A percentile compares a stretch with the other conserved stretches of the same genome.
phyloP scores from a whole-genome alignment of 2,888 invertebrate species.

The Caenorhabditis macrosperma region DNA sequence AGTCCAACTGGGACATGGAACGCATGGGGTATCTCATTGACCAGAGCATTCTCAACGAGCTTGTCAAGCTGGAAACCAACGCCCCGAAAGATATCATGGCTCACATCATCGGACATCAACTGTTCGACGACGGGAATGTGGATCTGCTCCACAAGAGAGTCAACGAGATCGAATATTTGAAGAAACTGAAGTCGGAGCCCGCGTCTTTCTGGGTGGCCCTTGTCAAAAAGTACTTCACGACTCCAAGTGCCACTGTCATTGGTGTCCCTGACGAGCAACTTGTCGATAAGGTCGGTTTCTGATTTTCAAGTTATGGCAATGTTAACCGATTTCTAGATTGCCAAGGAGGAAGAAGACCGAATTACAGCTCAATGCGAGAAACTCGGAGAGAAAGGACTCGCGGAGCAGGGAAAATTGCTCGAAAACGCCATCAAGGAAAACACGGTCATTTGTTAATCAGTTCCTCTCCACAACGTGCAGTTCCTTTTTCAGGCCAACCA shows the following conservation, averaged over 20 bases:
- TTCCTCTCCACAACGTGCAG: too few relatives aligned
- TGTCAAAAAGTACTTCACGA: conserved; percentile 80
- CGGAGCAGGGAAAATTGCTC: conserved; percentile 84
- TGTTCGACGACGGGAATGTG: conserved; percentile 85
- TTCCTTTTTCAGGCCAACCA: too few relatives aligned
- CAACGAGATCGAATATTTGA: conserved; percentile 63
- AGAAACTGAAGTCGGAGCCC: conserved; percentile 84
- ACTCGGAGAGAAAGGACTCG: conserved; percentile 86
- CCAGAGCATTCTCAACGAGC: conserved; percentile 76
- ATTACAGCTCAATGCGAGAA: conserved; percentile 85
- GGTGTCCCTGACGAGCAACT: conserved; percentile 85
- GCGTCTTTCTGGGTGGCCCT: conserved; percentile 87
- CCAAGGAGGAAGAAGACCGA: conserved; percentile 86
- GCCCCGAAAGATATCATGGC: conserved; percentile 88
- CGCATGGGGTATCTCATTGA: conserved; percentile 86
- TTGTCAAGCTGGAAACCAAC: conserved; percentile 83
- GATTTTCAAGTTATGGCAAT: neutral
- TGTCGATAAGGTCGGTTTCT: conserved; percentile 84
- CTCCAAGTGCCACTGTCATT: conserved; percentile 79
- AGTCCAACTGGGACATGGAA: conserved; percentile 85
- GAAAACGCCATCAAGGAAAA: conserved; percentile 87
- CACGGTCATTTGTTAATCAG: too few relatives aligned
- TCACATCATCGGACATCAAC: conserved; percentile 88
- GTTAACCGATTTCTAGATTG: conserved; percentile 43
- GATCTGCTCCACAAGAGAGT: conserved; percentile 66